Evolutionary conservation across 2,797 vertebrate species (phyloP), one percentile per base, ranked within the genome.

Genomic region (Crenichthys baileyi): DNA sequence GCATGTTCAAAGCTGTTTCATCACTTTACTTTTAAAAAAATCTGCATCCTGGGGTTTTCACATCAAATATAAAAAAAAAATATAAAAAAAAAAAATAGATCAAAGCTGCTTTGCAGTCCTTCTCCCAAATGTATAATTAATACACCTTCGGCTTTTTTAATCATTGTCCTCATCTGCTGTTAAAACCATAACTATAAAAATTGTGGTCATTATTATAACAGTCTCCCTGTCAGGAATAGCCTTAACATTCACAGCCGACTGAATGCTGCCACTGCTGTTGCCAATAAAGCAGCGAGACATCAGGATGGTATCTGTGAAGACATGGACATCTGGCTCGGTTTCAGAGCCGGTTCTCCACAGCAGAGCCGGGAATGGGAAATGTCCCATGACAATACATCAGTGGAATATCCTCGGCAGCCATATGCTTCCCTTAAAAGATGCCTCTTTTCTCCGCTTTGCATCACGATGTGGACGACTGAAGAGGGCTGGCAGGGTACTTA

Each of bases 351-450:
- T 87, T 81, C 82, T 88, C 85, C 0, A 71, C 83, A 80, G 83
- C 83, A 58, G 87, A 83, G 81, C 36, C 11, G 73, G 75, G 70
- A 77, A 75, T 76, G 70, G 46, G 72, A 86, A 82, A 76, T 79
- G 80, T 92, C 92, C 85, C 56, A 60, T 89, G 92, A 91, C 89
- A 88, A 85, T 83, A 85, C 88, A 91, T 92, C 91, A 90, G 92
- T 82, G 85, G 86, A 90, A 89, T 85, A 87, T 86, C 67, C 86
- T 83, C 85, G 7, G 83, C 78, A 75, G 87, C 93, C 94, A 93
- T 94, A 95, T 94, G 94, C 88, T 88, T 87, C 86, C 76, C 90
- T 91, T 93, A 93, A 92, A 94, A 90, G 89, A 85, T 72, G 90
- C 85, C 90, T 81, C 82, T 87, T 88, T 83, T 44, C 56, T 72